Conservation (phyloP, 1,140 invertebrate species). For the Cydia amplana region DNA sequence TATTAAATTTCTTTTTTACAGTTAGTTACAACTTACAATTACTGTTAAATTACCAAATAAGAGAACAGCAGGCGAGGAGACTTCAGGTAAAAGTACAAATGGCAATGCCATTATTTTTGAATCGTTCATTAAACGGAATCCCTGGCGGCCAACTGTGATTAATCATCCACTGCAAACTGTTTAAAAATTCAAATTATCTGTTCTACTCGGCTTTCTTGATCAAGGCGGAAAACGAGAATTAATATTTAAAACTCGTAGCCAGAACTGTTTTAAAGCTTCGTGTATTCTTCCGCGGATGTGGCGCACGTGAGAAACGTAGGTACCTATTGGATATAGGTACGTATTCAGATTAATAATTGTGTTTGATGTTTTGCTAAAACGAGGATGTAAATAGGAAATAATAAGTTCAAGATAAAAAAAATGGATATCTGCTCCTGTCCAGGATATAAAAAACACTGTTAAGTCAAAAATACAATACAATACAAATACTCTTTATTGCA, state of each 20-base stretch:
- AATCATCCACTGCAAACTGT: constrained; percentile 51
- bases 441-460: no score
- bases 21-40: no score
- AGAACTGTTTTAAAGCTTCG: constrained; percentile 36
- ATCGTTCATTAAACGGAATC: constrained; percentile 39
- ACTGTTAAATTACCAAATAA: neutral
- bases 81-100: constrained; percentile 1
- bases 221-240: constrained; percentile 46
- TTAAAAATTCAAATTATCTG: constrained; percentile 64
- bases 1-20: neutral
- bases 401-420: no score
- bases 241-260: constrained; percentile 56
- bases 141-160: constrained; percentile 43
- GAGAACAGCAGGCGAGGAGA: neutral
- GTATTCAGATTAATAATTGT: neutral
- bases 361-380: no score
- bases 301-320: no score
- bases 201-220: constrained; percentile 49
- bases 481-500: no score
- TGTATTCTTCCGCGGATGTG: constrained; percentile 1
- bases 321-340: neutral
- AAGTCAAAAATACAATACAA: no score
- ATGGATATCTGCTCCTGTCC: no score
- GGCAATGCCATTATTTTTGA: constrained; percentile 30
- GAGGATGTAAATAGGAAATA: no score